Percentiles rank a stretch among this genome's conserved stretches.
Evolutionary conservation across 2,797 vertebrate species (phyloP).

Genomic region (Onychomys leucogaster): DNA sequence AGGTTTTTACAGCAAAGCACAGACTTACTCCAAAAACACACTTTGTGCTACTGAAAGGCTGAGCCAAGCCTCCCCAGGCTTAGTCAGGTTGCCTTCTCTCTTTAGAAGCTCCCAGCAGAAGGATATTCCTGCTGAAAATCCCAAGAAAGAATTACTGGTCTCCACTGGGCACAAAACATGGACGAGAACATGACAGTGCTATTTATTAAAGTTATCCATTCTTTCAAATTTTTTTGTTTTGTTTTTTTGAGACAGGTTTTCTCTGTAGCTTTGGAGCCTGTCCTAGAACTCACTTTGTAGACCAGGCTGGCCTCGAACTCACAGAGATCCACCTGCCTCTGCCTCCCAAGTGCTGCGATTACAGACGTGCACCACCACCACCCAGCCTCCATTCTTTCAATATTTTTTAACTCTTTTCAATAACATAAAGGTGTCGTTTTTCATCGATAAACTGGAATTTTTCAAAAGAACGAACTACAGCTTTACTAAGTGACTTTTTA

Average conservation of each 20-base stretch:
- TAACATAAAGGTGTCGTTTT: conserved; percentile 17
- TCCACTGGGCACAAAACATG: conserved; percentile 12
- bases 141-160: conserved; percentile 42
- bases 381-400: conserved; percentile 10
- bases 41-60: conserved; percentile 23
- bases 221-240: conserved; percentile 44
- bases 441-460: conserved; percentile 26
- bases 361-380: too few relatives aligned
- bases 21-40: conserved; percentile 27
- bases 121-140: conserved; percentile 55
- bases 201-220: conserved; percentile 44
- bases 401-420: not conserved
- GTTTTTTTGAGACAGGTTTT: too few relatives aligned
- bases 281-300: too few relatives aligned
- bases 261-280: too few relatives aligned
- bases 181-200: conserved; percentile 23
- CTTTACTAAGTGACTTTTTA: conserved; percentile 53
- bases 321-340: too few relatives aligned
- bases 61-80: conserved; percentile 29
- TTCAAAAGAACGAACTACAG: conserved; percentile 42
- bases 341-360: too few relatives aligned
- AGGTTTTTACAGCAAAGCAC: conserved; percentile 13
- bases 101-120: conserved; percentile 47
- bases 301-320: too few relatives aligned
- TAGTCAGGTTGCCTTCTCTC: conserved; percentile 37